A percentile compares a stretch with the other conserved stretches of the same genome.
phyloP scores from a whole-genome alignment of 2,113 vertebrate genomes.

The Oncorhynchus nerka region DNA sequence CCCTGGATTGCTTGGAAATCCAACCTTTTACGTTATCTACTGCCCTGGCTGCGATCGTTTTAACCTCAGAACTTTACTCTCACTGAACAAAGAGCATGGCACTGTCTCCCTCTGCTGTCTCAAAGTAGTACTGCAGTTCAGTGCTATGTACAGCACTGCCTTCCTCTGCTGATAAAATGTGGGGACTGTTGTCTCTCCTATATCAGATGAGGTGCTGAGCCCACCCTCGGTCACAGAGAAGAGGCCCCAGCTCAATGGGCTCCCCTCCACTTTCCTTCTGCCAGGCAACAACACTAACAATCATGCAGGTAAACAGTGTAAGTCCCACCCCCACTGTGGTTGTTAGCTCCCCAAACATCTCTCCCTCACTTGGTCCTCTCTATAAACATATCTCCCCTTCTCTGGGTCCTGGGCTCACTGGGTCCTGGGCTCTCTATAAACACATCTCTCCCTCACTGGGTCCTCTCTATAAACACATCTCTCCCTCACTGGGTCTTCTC shows the following conservation, averaged over 20 bases:
- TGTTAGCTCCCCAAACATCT: slow-evolving; percentile 1
- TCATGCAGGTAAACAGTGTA: slow-evolving; percentile 71
- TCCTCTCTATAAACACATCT: no score
- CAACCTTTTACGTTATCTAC: not conserved
- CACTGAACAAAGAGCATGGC: not conserved
- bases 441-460: no score
- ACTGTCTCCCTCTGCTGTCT: slow-evolving; percentile 37
- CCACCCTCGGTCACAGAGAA: slow-evolving; percentile 64
- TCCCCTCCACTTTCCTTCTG: slow-evolving; percentile 66
- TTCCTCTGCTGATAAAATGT: slow-evolving; percentile 9
- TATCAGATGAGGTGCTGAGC: slow-evolving; percentile 34
- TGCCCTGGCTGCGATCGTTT: not conserved
- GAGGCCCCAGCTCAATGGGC: slow-evolving; percentile 69
- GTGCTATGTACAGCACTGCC: slow-evolving; percentile 1
- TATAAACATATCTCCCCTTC: no score
- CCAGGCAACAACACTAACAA: slow-evolving; percentile 42
- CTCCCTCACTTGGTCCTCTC: no score
- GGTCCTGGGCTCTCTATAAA: no score
- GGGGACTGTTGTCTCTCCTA: slow-evolving; percentile 26
- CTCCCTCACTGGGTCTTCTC: no score
- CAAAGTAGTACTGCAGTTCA: slow-evolving; percentile 31
- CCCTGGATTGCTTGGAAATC: slow-evolving; percentile 45
- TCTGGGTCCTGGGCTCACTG: no score
- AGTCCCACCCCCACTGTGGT: slow-evolving; percentile 33
- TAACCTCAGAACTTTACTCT: not conserved